Evolutionary conservation across 1,140 invertebrate genomes (phyloP).

Genomic region (Kradibia gibbosae): DNA sequence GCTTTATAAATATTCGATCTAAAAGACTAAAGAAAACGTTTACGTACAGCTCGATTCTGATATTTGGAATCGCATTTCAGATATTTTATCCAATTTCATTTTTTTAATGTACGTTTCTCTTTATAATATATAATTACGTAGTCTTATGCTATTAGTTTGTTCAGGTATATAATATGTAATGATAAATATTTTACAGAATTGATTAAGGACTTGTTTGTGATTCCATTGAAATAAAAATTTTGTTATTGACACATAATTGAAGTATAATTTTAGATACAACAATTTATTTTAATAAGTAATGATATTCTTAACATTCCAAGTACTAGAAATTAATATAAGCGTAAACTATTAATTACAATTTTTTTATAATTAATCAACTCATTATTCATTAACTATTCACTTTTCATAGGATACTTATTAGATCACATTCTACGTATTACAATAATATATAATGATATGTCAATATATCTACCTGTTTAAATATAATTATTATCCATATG

Average conservation of each 20-base stretch:
- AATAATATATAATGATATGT: neutral
- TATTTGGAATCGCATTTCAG: no score
- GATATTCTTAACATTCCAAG: no score
- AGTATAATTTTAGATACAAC: no score
- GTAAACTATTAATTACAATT: neutral
- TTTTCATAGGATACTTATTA: neutral
- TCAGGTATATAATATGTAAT: neutral
- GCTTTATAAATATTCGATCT: neutral
- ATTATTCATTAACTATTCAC: neutral
- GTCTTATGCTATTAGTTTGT: neutral
- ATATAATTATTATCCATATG: no score
- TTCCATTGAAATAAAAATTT: neutral
- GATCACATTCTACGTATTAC: neutral
- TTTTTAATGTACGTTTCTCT: no score
- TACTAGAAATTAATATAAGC: neutral
- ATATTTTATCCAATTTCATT: no score
- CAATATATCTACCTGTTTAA: no score
- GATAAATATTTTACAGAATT: neutral
- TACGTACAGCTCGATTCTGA: neutral
- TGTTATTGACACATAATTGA: no score
- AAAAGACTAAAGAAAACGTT: neutral
- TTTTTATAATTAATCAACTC: neutral
- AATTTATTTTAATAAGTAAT: no score
- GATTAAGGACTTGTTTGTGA: neutral
- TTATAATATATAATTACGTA: neutral